These are phyloP conservation scores for Microplitis manilae DNA, from an alignment of 2,888 invertebrate species.

Conservation along the genomic window DNA sequence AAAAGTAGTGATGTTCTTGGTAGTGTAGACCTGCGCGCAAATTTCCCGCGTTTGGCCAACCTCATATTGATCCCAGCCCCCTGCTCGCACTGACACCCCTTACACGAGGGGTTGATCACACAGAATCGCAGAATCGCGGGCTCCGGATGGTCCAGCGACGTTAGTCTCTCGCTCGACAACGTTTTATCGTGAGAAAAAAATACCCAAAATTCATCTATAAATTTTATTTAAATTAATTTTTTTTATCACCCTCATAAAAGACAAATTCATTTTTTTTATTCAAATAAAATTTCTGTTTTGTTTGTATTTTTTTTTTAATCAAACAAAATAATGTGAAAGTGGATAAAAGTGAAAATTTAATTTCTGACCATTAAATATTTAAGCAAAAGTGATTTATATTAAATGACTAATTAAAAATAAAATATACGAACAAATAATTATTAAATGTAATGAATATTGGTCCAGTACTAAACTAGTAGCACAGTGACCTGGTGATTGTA, in stretches of 20 bases:
- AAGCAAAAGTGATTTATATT: not conserved
- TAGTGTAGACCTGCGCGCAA: slow-evolving; percentile 70
- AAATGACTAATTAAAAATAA: too few relatives aligned
- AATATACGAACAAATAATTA: too few relatives aligned
- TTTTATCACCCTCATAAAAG: too few relatives aligned
- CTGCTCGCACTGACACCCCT: slow-evolving; percentile 45
- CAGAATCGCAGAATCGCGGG: slow-evolving; percentile 63
- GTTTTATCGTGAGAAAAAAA: slow-evolving; percentile 13
- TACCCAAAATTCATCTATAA: not conserved
- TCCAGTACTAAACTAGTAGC: not conserved
- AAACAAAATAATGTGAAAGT: slow-evolving; percentile 8
- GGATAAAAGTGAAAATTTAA: not conserved
- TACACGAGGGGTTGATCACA: slow-evolving; percentile 53
- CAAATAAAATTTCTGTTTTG: not conserved
- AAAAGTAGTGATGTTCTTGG: slow-evolving; percentile 40
- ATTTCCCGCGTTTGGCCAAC: slow-evolving; percentile 71
- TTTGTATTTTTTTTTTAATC: not conserved
- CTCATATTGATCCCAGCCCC: slow-evolving; percentile 71
- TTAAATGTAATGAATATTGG: not conserved
- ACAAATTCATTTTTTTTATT: too few relatives aligned
- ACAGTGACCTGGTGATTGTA: slow-evolving; percentile 3
- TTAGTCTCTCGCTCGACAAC: slow-evolving; percentile 24
- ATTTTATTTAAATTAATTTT: too few relatives aligned
- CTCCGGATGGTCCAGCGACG: slow-evolving; percentile 58
- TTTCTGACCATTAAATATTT: not conserved